Conservation (phyloP, 2,888 invertebrate species). For the Cheilosia impressa region DNA sequence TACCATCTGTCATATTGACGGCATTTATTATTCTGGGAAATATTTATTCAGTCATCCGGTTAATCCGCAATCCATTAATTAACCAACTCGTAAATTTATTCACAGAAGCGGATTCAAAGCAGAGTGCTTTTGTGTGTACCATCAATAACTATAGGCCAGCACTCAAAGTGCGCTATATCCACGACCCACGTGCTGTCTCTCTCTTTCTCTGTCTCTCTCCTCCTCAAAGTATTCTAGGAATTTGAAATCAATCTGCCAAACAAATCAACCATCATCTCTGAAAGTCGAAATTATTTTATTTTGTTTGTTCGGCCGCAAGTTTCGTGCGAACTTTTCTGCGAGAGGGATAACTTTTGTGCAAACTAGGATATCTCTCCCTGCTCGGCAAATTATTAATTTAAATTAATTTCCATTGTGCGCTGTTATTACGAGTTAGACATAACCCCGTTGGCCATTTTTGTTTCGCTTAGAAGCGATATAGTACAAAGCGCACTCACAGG, state of each 20-base stretch:
- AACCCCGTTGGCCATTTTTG: constrained; percentile 26
- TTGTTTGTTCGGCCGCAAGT: constrained; percentile 2
- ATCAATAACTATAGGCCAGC: constrained; percentile 21
- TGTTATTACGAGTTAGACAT: neutral
- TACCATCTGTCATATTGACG: neutral
- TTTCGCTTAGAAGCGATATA: neutral
- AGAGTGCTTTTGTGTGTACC: neutral
- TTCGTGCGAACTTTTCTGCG: constrained; percentile 5
- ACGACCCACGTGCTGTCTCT: too few species aligned
- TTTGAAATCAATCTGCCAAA: constrained; percentile 45
- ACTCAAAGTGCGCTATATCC: neutral
- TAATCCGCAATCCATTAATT: constrained; percentile 55
- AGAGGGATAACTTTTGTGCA: constrained; percentile 21
- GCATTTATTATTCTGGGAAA: constrained; percentile 21
- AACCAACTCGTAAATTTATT: constrained; percentile 23
- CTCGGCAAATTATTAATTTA: constrained; percentile 51
- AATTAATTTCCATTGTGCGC: constrained; percentile 52
- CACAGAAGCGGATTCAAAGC: neutral
- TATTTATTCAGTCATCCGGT: constrained; percentile 33
- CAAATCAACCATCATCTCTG: constrained; percentile 43
- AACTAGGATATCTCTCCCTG: constrained; percentile 32
- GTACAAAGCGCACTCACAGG: neutral
- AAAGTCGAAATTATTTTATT: constrained; percentile 29
- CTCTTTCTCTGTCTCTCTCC: too few species aligned
- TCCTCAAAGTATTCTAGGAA: constrained; percentile 2